These are phyloP conservation scores for Cyprinodon variegatus DNA, from an alignment of 2,113 vertebrate species.

Conservation along the genomic window DNA sequence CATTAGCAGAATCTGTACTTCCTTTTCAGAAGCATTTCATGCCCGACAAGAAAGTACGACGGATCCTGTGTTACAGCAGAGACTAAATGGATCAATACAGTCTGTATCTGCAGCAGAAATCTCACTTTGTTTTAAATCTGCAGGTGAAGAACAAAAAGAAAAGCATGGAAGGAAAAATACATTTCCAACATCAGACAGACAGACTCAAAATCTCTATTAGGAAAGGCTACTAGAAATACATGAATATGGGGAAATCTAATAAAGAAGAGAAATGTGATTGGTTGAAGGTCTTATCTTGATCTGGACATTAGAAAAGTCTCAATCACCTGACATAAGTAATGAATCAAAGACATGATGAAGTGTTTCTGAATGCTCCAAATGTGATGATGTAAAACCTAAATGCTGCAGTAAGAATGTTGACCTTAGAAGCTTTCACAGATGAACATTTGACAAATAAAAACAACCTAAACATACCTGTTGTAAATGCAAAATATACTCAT, in stretches of 20 bases:
- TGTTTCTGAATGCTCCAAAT: neutral
- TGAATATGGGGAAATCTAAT: no score
- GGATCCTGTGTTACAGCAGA: neutral
- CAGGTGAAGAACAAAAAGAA: neutral
- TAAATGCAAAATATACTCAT: neutral
- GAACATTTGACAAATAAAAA: neutral
- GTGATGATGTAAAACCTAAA: neutral
- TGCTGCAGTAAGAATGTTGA: neutral
- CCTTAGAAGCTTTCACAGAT: neutral
- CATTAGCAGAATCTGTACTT: slow-evolving; percentile 11
- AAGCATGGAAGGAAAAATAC: neutral
- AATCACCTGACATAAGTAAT: neutral
- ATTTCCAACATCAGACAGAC: neutral
- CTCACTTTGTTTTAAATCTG: neutral
- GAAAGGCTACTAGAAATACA: no score
- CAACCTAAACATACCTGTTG: neutral
- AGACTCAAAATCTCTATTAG: neutral
- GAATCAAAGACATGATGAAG: neutral
- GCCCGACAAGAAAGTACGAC: slow-evolving; percentile 8
- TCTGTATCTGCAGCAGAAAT: neutral
- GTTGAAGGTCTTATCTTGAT: no score
- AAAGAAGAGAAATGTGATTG: no score
- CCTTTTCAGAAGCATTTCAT: slow-evolving; percentile 21
- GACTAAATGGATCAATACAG: neutral
- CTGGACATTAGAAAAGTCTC: no score